phyloP scores from a whole-genome alignment of 2,888 invertebrate species.

The Portevinia maculata region DNA sequence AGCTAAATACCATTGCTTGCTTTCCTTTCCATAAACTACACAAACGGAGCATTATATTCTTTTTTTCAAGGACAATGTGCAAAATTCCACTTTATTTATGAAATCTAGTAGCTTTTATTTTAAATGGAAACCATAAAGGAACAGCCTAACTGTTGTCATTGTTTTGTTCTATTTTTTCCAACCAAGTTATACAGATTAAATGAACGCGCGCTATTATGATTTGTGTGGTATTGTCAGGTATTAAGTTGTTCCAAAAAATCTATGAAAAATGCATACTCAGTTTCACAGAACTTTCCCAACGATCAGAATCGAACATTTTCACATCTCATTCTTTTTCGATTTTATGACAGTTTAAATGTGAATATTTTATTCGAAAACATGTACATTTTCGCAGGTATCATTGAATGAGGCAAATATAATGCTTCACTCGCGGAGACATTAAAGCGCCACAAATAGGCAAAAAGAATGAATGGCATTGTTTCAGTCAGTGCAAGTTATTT shows the following conservation, averaged over 20 bases:
- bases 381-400: not conserved
- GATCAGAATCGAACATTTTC: slow-evolving; percentile 16
- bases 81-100: slow-evolving; percentile 4
- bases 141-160: slow-evolving; percentile 41
- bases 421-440: slow-evolving; percentile 12
- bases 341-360: not conserved
- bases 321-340: slow-evolving; percentile 7
- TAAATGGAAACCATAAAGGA: slow-evolving; percentile 5
- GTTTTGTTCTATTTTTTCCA: slow-evolving; percentile 20
- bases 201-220: slow-evolving; percentile 29
- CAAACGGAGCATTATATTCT: not conserved
- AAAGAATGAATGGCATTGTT: no score
- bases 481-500: no score
- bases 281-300: not conserved
- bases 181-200: slow-evolving; percentile 34
- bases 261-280: not conserved
- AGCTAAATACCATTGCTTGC: not conserved
- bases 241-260: not conserved
- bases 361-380: not conserved
- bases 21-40: no score
- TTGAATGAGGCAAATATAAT: no score
- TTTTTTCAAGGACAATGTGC: slow-evolving; percentile 31
- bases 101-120: slow-evolving; percentile 10
- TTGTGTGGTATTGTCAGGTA: slow-evolving; percentile 24
- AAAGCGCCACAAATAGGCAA: no score